These are phyloP conservation scores for Ariopsis seemanni DNA, from an alignment of 2,113 vertebrate species.

Conservation along the genomic window DNA sequence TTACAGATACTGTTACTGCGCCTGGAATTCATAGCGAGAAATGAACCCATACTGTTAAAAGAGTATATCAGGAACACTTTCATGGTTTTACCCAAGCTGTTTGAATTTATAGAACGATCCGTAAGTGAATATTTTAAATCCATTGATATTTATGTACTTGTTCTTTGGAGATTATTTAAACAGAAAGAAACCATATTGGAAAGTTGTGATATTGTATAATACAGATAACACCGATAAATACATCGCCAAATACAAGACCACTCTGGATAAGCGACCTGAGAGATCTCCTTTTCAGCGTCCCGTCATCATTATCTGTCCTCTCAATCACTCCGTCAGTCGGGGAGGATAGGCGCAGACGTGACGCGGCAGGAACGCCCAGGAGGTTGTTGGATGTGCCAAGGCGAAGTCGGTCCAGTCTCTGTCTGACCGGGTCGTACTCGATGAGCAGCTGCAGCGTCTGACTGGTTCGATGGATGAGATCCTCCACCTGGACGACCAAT, in stretches of 20 bases:
- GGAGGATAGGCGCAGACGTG: constrained; percentile 76
- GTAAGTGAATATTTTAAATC: no score
- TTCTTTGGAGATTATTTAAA: background rate
- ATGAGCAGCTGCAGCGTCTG: constrained; percentile 91
- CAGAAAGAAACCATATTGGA: no score
- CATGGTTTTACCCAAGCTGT: background rate
- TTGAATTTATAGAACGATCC: background rate
- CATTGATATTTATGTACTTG: background rate
- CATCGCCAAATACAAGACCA: no score
- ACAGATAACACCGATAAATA: background rate
- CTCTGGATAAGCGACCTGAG: constrained; percentile 74
- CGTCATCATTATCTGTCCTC: constrained; percentile 81
- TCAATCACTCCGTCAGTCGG: constrained; percentile 77
- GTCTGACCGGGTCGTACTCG: constrained; percentile 89
- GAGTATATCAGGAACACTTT: background rate
- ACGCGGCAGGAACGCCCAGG: constrained; percentile 71
- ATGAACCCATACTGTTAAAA: background rate
- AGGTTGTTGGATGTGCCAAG: constrained; percentile 70
- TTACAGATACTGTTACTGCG: constrained; percentile 94
- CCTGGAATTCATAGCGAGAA: constrained; percentile 63
- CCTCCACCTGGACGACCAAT: constrained; percentile 78
- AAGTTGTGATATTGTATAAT: background rate
- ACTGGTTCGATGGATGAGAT: constrained; percentile 85
- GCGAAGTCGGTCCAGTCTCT: constrained; percentile 81
- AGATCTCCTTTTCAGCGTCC: constrained; percentile 80